Evolutionary conservation across 2,888 invertebrate species (phyloP), one percentile per base, ranked within the genome.

Genomic region (Noctua janthina): DNA sequence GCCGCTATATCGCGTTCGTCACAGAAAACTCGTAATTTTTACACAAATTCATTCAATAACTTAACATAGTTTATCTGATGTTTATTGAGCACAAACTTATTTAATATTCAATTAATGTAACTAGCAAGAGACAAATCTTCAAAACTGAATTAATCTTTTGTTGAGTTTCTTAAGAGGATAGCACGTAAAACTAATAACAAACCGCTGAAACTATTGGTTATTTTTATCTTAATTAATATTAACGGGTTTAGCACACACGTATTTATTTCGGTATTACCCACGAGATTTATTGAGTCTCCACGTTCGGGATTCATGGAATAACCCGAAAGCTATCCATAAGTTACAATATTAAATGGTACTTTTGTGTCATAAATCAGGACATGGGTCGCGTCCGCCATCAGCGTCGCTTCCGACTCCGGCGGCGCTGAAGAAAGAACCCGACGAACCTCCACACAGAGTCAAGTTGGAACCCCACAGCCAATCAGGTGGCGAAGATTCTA

Each of bases 361-460:
- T 70, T 64, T 54, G 5, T 81, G 13, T 67, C 13, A 11, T 78
- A 1, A 76, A 71, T 54, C 86, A 96, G 97, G 97, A 84, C 97
- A 97, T 93, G 97, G 97, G 84, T 97, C 97, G 75, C 96, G 97
- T 78, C 96, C 97, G 81, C 97, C 97, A 70, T 97, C 97, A 87
- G 97, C 97, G 90, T 97, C 97, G 90, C 91, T 97, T 91, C 97
- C 97, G 74, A 97, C 96, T 78, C 96, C 97, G 88, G 97, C 97
- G 92, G 96, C 97, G 90, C 91, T 97, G 90, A 97, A 97, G 89
- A 97, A 97, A 89, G 97, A 97, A 88, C 97, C 97, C 0, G 97
- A 97, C 89, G 97, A 96, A 74, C 91, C 95, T 4, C 92, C 93
- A 73, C 96, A 96, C 92, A 93, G 97, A 89, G 97, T 97, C 82